phyloP scores from a whole-genome alignment of 2,888 invertebrate species.

The Hydriomena furcata region DNA sequence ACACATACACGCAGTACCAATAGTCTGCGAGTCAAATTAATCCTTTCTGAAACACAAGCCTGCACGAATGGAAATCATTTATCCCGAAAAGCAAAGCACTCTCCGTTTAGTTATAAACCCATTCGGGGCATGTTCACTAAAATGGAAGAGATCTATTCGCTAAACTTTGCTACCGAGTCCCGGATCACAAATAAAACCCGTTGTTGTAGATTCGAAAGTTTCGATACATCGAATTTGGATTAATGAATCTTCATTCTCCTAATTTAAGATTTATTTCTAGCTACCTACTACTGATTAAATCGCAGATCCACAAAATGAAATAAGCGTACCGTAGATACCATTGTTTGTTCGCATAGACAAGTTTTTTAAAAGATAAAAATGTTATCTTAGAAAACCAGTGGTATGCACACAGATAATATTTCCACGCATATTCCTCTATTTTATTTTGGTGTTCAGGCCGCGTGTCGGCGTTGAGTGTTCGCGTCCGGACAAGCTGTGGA shows the following conservation, averaged over 20 bases:
- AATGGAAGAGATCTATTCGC: conserved; percentile 26
- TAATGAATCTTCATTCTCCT: conserved; percentile 21
- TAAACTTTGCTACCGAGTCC: conserved; percentile 33
- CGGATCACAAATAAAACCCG: conserved; percentile 35
- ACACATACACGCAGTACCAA: too few species aligned
- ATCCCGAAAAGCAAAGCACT: conserved; percentile 4
- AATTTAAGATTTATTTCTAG: conserved; percentile 4
- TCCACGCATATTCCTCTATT: conserved; percentile 9
- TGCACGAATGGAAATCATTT: not conserved
- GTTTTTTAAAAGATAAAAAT: too few species aligned
- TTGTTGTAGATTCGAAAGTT: conserved; percentile 23
- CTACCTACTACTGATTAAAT: too few species aligned
- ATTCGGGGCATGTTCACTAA: conserved; percentile 22
- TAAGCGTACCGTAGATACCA: too few species aligned
- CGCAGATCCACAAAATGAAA: too few species aligned
- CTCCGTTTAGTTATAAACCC: conserved; percentile 20
- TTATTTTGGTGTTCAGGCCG: conserved; percentile 17
- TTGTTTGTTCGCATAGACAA: too few species aligned
- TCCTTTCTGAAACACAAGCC: too few species aligned
- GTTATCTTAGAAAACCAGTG: too few species aligned
- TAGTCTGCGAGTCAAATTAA: not conserved
- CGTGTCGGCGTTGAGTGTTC: conserved; percentile 19
- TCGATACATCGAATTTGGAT: conserved; percentile 26
- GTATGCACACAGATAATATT: conserved; percentile 2
- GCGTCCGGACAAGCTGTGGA: conserved; percentile 40